Evolutionary conservation across 2,113 vertebrate genomes (phyloP), one percentile per base, ranked within the genome.

Genomic region (Archocentrus centrarchus): DNA sequence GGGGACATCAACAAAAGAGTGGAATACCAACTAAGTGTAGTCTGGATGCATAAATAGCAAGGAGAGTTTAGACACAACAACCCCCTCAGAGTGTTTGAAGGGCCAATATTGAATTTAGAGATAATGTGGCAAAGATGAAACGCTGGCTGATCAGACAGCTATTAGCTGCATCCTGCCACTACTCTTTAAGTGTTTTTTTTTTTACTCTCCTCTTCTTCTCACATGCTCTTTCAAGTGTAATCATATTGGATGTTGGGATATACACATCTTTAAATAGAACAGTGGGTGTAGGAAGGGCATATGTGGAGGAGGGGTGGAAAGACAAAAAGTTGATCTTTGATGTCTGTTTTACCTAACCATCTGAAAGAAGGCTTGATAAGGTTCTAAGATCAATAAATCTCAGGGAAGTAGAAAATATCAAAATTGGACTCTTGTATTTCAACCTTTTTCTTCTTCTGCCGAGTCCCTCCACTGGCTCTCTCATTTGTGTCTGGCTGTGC

Each of bases 121-220:
- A 89, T 93, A 93, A 94, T 92, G 89, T 87, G 88, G 68, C 58
- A 59, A 82, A 88, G 91, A 92, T 93, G 82, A 93, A 92, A 90
- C 79, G 77, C 75, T 30, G 59, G 39, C 84, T 86, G 92, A 93
- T 92, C 91, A 88, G 85, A 87, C 62, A 39, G 76, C 90, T 85
- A 90, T 91, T 88, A 86, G 77, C 85, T 50, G 85, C 82, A 86
- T 89, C 53, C 83, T 86, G 73, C 77, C 6, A 15, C 55, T 47
- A 41, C 88, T 91, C 14, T 88, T 83, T 75, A 89, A 92, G 81
- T 79, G 84, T 2, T 39, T 39, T 39, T 35, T 32, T 85, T 84
- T 82, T 60, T 3, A n/a, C 81, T 61, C 60, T 37, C 37, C 53
- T 60, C 30, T 76, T 64, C 68, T 55, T 81, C 84, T 83, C 50